phyloP scores from a whole-genome alignment of 2,113 vertebrate genomes.

The Ginglymostoma cirratum region DNA sequence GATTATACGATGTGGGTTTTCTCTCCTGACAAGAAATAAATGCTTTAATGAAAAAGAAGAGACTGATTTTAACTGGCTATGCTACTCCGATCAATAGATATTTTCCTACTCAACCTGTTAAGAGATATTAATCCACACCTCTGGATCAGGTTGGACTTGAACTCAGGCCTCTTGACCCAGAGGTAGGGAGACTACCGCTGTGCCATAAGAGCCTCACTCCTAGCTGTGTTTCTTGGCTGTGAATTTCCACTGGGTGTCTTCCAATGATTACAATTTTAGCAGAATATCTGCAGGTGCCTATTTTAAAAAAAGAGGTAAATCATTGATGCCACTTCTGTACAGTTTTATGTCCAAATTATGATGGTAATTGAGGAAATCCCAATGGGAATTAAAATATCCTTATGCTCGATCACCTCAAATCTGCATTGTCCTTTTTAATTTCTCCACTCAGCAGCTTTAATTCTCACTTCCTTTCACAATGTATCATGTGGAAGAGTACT shows the following conservation, averaged over 20 bases:
- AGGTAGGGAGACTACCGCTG: no score
- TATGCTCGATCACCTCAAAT: background rate
- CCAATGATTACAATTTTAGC: background rate
- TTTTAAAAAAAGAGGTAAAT: background rate
- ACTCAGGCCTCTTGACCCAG: no score
- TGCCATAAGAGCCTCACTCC: background rate
- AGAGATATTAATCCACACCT: no score
- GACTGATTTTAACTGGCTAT: background rate
- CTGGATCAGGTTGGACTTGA: no score
- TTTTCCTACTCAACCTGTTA: no score
- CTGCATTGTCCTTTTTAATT: background rate
- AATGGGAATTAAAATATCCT: background rate
- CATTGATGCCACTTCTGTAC: background rate
- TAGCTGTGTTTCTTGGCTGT: background rate
- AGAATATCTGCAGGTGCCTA: background rate
- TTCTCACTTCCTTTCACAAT: background rate
- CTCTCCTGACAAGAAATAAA: background rate
- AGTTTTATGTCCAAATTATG: background rate
- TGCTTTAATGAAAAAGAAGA: background rate
- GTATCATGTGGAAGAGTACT: background rate
- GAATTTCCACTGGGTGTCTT: background rate
- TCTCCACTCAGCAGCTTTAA: background rate
- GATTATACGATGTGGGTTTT: background rate
- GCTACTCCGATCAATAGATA: background rate
- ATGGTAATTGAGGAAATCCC: background rate